Evolutionary conservation across 2,113 vertebrate genomes (phyloP).

Genomic region (Acanthisitta chloris): DNA sequence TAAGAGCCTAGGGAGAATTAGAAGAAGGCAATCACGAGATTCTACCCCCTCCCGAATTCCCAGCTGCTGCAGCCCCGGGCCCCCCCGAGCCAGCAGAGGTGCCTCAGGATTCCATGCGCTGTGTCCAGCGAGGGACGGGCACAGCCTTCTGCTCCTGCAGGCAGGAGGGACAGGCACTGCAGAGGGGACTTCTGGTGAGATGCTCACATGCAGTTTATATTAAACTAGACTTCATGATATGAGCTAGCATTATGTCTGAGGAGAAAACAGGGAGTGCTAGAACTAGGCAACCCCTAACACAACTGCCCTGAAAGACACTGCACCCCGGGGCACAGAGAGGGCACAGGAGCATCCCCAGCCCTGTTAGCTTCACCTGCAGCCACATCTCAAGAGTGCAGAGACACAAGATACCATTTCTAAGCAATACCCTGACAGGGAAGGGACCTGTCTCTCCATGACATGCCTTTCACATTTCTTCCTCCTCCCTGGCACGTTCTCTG

Average conservation of each 20-base stretch:
- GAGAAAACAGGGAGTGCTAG: not conserved
- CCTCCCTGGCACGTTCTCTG: not conserved
- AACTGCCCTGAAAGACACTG: not conserved
- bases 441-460: not conserved
- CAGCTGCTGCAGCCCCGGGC: not conserved
- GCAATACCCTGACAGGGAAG: not conserved
- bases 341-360: not conserved
- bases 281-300: not conserved
- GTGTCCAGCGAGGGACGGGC: accelerated
- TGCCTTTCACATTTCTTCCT: not conserved
- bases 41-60: not conserved
- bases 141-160: accelerated
- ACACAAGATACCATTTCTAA: not conserved
- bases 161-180: not conserved
- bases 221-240: not conserved
- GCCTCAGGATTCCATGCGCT: not conserved
- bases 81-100: not conserved
- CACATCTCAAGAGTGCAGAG: not conserved
- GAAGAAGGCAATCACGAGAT: not conserved
- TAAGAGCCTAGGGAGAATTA: not conserved
- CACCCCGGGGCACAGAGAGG: no score
- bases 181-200: not conserved
- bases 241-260: not conserved
- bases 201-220: not conserved
- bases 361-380: not conserved